Conservation (phyloP, 2,113 vertebrate species). For the Cottus gobio region DNA sequence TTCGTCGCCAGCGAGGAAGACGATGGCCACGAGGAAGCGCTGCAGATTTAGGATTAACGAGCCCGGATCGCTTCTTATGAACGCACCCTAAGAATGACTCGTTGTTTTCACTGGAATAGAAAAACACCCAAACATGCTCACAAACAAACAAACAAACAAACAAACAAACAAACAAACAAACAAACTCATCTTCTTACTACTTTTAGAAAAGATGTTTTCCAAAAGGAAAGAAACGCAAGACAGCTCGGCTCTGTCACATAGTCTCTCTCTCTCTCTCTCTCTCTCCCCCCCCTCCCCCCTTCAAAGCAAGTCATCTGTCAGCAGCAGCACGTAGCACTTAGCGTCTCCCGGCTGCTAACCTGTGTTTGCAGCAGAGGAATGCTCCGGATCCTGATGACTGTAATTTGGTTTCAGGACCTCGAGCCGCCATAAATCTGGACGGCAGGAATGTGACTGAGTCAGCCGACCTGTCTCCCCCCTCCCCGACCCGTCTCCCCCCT, state of each 20-base stretch:
- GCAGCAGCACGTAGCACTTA: constrained; percentile 82
- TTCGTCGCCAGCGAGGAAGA: too few species aligned
- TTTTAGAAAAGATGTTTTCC: too few species aligned
- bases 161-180: too few species aligned
- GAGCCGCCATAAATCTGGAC: constrained; percentile 78
- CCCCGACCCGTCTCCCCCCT: constrained; percentile 28
- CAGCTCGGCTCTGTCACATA: constrained; percentile 56
- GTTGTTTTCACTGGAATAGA: constrained; percentile 44
- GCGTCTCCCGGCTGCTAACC: constrained; percentile 70
- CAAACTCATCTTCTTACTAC: too few species aligned
- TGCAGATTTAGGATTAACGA: too few species aligned
- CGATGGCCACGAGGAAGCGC: too few species aligned
- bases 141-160: constrained; percentile 37
- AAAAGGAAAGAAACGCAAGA: constrained; percentile 65
- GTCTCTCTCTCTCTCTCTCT: constrained; percentile 12
- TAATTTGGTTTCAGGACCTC: constrained; percentile 82
- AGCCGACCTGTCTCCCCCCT: constrained; percentile 66
- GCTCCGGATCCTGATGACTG: constrained; percentile 81
- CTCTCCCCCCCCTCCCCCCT: constrained; percentile 65
- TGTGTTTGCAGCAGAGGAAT: constrained; percentile 84
- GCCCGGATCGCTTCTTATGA: too few species aligned
- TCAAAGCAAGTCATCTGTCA: constrained; percentile 88
- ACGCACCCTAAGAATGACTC: too few species aligned
- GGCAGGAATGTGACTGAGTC: constrained; percentile 81
- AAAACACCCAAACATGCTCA: constrained; percentile 28